phyloP scores from a whole-genome alignment of 2,113 vertebrate species.

The Formicarius rufipectus region DNA sequence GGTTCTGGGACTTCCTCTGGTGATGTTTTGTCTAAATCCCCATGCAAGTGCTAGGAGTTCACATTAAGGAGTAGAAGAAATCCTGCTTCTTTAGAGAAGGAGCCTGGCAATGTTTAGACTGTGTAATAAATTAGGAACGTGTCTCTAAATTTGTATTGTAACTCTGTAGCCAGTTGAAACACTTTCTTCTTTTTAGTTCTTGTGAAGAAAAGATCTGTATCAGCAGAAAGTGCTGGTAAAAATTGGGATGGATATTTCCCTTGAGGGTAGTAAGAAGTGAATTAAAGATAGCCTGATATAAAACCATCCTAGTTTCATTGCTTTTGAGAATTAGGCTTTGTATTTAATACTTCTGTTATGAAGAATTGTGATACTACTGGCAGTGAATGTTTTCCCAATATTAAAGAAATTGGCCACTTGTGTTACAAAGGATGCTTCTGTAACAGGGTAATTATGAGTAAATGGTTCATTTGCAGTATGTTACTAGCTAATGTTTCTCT shows the following conservation, averaged over 20 bases:
- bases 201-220: neutral
- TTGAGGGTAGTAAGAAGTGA: neutral
- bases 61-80: neutral
- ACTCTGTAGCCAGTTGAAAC: neutral
- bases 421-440: neutral
- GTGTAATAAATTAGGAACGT: neutral
- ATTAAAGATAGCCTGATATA: neutral
- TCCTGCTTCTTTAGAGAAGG: neutral
- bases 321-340: constrained; percentile 22
- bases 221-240: neutral
- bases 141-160: neutral
- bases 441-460: neutral
- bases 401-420: neutral
- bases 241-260: constrained; percentile 12
- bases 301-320: neutral
- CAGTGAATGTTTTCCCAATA: neutral
- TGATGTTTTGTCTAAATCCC: neutral
- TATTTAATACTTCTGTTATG: neutral
- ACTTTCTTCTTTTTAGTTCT: neutral
- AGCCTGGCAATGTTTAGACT: neutral
- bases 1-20: neutral
- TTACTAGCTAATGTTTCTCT: neutral
- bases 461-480: neutral
- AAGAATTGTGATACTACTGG: neutral
- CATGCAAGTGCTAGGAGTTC: neutral